These are phyloP conservation scores for Pollenia griseotomentosa DNA, from an alignment of 2,888 invertebrate genomes.

Conservation along the genomic window DNA sequence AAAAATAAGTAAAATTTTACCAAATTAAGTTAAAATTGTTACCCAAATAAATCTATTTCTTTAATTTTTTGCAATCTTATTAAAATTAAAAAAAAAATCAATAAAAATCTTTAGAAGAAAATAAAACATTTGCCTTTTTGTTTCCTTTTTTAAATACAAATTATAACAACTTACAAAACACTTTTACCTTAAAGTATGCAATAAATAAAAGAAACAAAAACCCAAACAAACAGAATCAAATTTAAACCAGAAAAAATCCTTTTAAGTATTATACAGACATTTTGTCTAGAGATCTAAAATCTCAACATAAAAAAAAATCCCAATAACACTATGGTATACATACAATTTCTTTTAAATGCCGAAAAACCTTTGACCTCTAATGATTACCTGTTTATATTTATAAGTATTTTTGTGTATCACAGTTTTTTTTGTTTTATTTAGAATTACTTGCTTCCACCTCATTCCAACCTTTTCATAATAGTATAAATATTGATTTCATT, in stretches of 20 bases:
- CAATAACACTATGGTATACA: not conserved
- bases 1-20: no score
- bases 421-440: slow-evolving; percentile 3
- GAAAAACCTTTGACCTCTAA: slow-evolving; percentile 65
- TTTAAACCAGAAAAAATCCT: not conserved
- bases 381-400: slow-evolving; percentile 59
- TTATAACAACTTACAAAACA: slow-evolving; percentile 53
- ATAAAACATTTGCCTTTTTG: not conserved
- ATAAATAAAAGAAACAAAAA: not conserved
- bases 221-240: not conserved
- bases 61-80: no score
- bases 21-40: no score
- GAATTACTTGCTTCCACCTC: slow-evolving; percentile 4
- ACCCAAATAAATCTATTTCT: no score
- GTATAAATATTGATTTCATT: slow-evolving; percentile 7
- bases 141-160: slow-evolving; percentile 43
- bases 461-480: not conserved
- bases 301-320: not conserved
- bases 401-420: not conserved
- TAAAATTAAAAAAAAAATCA: slow-evolving; percentile 15
- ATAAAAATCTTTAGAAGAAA: slow-evolving; percentile 22
- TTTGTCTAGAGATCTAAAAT: slow-evolving; percentile 37
- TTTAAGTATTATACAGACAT: slow-evolving; percentile 57
- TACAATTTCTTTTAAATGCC: not conserved
- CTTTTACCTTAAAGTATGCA: slow-evolving; percentile 20